Evolutionary conservation across 2,888 invertebrate species (phyloP), one percentile per base, ranked within the genome.

Genomic region (Globia sparganii): DNA sequence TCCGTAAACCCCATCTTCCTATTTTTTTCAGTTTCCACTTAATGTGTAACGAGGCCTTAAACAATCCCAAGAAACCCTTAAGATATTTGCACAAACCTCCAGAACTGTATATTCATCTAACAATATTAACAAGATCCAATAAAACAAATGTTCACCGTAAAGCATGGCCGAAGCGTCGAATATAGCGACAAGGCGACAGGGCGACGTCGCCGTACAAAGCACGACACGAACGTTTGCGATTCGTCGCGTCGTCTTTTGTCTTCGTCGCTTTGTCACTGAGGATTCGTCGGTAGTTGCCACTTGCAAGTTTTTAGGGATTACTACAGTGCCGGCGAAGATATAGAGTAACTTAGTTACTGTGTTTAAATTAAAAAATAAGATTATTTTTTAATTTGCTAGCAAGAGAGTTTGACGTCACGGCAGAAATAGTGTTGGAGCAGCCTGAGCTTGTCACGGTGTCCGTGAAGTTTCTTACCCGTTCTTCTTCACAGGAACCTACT

Each of bases 171-270:
- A 59, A 68, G 43, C 59, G 40, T 62, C 85, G 81, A 78, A 84
- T 73, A 75, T 70, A 68, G 61, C 78, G 78, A 46, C 72, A 83
- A 75, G 73, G 77, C 61, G 70, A 40, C 74, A 81, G 67, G 80
- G 74, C 68, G 31, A 58, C 73, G 85, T 77, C 81, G 67, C 43
- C 64, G 72, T 58, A 75, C 82, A 85, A 75, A 81, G 78, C 49
- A n/a, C n/a, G 81, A 73, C 81, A 64, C 43, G 70, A 68, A 76
- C 84, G 78, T 73, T 84, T 67, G 85, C 79, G 75, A 84, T 75
- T 85, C 74, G 85, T 83, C 81, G 81, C 83, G 78, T 79, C 80
- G 83, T 72, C 86, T 89, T 81, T 91, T 90, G 91, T 91, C 87
- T 88, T 81, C 78, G 83, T 80, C 77, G 77, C 88, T 88, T 89